These are phyloP conservation scores for Perdita meconis DNA, from an alignment of 2,888 invertebrate species.

Conservation along the genomic window DNA sequence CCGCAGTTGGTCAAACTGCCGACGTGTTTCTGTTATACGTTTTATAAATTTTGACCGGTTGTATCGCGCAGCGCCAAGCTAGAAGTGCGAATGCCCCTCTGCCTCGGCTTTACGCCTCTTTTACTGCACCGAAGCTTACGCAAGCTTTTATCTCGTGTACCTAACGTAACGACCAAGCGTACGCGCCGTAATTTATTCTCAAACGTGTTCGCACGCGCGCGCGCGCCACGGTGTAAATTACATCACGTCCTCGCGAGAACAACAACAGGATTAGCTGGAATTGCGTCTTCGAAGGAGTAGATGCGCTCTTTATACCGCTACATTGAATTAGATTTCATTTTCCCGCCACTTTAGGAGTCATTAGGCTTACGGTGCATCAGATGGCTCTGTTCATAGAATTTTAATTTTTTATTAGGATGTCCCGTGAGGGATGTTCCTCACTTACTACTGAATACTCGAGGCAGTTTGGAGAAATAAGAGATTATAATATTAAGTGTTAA, in stretches of 20 bases:
- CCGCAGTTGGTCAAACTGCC: too few relatives aligned
- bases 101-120: slow-evolving; percentile 17
- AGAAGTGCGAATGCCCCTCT: neutral
- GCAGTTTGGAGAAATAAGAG: too few relatives aligned
- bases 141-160: slow-evolving; percentile 43
- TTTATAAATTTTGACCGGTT: too few relatives aligned
- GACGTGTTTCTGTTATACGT: too few relatives aligned
- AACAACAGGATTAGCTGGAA: slow-evolving; percentile 43
- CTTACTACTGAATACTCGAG: too few relatives aligned
- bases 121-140: slow-evolving; percentile 45
- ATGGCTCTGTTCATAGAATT: too few relatives aligned
- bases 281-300: neutral
- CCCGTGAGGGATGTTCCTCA: too few relatives aligned
- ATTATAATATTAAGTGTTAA: too few relatives aligned
- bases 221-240: slow-evolving; percentile 41
- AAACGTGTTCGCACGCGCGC: slow-evolving; percentile 44
- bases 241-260: slow-evolving; percentile 37
- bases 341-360: too few relatives aligned
- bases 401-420: too few relatives aligned
- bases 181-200: slow-evolving; percentile 48
- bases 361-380: too few relatives aligned
- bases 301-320: slow-evolving; percentile 11
- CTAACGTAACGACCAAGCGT: slow-evolving; percentile 37
- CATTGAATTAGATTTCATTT: slow-evolving; percentile 32
- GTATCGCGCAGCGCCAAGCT: neutral